A percentile compares a stretch with the other conserved stretches of the same genome.
These are phyloP conservation scores for Paguma larvata DNA, from an alignment of 2,797 vertebrate genomes.

Conservation along the genomic window DNA sequence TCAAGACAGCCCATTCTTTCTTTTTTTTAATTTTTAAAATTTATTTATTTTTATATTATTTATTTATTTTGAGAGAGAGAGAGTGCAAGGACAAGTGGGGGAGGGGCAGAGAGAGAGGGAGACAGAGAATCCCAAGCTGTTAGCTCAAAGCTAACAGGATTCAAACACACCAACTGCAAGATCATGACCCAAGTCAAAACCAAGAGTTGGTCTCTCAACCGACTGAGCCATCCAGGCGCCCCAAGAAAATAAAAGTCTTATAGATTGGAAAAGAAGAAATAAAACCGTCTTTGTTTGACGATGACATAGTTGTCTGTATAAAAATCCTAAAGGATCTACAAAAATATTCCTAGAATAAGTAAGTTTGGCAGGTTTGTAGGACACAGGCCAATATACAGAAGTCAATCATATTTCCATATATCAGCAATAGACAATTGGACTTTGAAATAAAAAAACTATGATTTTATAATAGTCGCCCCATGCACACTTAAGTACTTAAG, in stretches of 20 bases:
- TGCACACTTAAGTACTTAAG: neutral
- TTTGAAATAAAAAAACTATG: neutral
- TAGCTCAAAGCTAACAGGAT: too few species aligned
- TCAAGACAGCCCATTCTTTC: neutral
- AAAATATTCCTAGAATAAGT: neutral
- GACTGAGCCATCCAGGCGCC: too few species aligned
- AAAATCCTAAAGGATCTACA: neutral
- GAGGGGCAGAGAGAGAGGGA: too few species aligned
- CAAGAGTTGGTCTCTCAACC: too few species aligned
- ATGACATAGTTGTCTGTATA: neutral
- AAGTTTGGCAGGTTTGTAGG: neutral
- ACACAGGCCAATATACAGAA: neutral
- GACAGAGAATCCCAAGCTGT: too few species aligned
- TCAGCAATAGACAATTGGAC: neutral
- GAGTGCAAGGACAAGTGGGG: too few species aligned
- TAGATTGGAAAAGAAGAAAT: neutral
- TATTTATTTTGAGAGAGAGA: too few species aligned
- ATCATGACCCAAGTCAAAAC: too few species aligned
- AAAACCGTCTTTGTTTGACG: neutral
- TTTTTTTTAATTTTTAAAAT: too few species aligned
- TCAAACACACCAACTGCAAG: too few species aligned
- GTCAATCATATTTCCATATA: neutral
- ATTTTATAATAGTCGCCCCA: neutral
- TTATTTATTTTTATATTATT: too few species aligned
- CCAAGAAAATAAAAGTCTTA: neutral